These are phyloP conservation scores for Xenopus borealis DNA, from an alignment of 2,113 vertebrate species.

Conservation along the genomic window DNA sequence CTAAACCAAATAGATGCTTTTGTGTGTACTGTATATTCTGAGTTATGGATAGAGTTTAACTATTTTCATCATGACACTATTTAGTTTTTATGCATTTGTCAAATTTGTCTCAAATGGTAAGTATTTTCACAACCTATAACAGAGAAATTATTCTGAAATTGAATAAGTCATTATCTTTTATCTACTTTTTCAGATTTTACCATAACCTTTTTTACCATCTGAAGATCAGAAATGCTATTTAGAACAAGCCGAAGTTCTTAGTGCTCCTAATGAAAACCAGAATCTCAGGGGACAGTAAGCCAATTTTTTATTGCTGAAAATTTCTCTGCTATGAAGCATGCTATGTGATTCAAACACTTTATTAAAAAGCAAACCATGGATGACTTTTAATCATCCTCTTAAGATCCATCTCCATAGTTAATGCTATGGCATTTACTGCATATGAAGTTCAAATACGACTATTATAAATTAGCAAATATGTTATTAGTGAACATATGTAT, in stretches of 20 bases:
- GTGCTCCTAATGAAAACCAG: slow-evolving; percentile 37
- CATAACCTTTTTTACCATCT: slow-evolving; percentile 43
- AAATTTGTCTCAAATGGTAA: too few relatives aligned
- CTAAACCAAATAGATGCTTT: too few relatives aligned
- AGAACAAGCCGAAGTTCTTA: slow-evolving; percentile 38
- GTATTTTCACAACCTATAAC: not conserved
- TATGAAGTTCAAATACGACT: slow-evolving; percentile 5
- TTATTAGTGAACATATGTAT: too few relatives aligned
- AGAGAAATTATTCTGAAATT: slow-evolving; percentile 7
- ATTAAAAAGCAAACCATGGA: slow-evolving; percentile 23
- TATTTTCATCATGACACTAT: too few relatives aligned
- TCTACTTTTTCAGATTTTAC: not conserved
- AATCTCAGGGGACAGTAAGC: slow-evolving; percentile 18
- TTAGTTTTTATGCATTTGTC: too few relatives aligned
- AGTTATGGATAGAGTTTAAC: too few relatives aligned
- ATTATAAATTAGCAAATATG: not conserved
- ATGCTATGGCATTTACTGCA: slow-evolving; percentile 14
- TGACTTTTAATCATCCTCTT: not conserved
- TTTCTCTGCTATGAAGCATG: not conserved
- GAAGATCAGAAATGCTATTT: slow-evolving; percentile 45
- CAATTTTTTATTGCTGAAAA: slow-evolving; percentile 25
- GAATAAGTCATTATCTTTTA: slow-evolving; percentile 21
- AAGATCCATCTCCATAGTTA: not conserved
- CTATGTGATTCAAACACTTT: slow-evolving; percentile 18
- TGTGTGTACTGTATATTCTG: too few relatives aligned